Evolutionary conservation across 1,140 invertebrate genomes (phyloP).

Genomic region (Eriocheir sinensis): DNA sequence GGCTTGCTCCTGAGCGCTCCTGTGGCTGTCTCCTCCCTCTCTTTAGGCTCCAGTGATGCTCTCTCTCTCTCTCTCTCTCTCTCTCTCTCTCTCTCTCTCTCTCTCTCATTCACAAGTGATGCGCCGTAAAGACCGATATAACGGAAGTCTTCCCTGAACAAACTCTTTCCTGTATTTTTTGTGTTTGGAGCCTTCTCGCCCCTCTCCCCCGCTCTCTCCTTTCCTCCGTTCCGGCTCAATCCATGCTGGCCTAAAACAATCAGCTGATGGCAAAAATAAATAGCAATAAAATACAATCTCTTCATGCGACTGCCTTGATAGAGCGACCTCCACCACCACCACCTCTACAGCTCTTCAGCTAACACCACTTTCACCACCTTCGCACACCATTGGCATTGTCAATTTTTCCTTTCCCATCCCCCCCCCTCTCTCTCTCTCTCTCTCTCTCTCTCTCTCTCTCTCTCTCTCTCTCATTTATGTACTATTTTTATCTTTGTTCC

Average conservation of each 20-base stretch:
- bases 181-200: not conserved
- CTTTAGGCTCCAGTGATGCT: not conserved
- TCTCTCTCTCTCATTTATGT: conserved; percentile 38
- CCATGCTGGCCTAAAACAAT: too few species aligned
- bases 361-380: not conserved
- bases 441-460: conserved; percentile 50
- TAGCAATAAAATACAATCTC: too few species aligned
- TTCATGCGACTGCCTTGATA: not conserved
- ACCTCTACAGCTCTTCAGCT: too few species aligned
- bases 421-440: not conserved
- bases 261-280: too few species aligned
- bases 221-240: too few species aligned
- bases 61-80: not conserved
- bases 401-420: not conserved
- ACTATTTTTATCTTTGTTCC: not conserved
- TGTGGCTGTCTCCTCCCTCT: not conserved
- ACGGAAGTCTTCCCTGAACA: not conserved
- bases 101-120: conserved; percentile 13
- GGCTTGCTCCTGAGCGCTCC: not conserved
- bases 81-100: not conserved
- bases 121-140: not conserved
- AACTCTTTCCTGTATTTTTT: not conserved
- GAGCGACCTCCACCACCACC: not conserved
- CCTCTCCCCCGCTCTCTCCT: too few species aligned
- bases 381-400: not conserved